These are phyloP conservation scores for Ifrita kowaldi DNA, from an alignment of 2,113 vertebrate genomes.

Conservation along the genomic window DNA sequence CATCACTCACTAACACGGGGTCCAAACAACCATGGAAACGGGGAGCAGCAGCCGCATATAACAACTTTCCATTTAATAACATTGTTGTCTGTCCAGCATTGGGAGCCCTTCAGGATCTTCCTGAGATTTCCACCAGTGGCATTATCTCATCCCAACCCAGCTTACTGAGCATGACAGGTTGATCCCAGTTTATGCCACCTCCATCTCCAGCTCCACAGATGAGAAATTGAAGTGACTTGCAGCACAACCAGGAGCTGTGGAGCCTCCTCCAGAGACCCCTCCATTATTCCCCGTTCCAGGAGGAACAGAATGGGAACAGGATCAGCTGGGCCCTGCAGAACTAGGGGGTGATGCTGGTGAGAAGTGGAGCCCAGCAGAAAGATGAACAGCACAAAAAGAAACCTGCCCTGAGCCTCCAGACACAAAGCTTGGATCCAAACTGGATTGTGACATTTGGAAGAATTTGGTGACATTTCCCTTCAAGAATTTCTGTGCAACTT, in stretches of 20 bases:
- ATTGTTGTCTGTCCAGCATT: background rate
- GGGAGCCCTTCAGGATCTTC: background rate
- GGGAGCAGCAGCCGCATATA: background rate
- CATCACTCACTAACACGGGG: fast-evolving
- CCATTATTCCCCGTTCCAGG: background rate
- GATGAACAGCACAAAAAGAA: background rate
- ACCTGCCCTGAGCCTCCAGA: background rate
- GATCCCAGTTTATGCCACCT: background rate
- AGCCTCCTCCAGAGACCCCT: background rate
- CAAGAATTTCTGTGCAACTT: background rate
- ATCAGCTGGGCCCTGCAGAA: background rate
- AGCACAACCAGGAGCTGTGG: background rate
- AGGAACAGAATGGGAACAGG: background rate
- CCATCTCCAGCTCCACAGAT: background rate
- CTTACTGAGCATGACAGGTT: background rate
- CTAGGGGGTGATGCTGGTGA: background rate
- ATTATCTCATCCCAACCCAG: background rate
- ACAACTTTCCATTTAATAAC: background rate
- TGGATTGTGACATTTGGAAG: background rate
- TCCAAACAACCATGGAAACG: background rate
- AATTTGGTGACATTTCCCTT: background rate
- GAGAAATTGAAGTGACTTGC: background rate
- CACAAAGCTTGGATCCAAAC: background rate
- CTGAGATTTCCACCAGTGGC: background rate
- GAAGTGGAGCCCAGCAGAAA: background rate